These are phyloP conservation scores for Xiphophorus maculatus DNA, from an alignment of 2,113 vertebrate species.

Conservation along the genomic window DNA sequence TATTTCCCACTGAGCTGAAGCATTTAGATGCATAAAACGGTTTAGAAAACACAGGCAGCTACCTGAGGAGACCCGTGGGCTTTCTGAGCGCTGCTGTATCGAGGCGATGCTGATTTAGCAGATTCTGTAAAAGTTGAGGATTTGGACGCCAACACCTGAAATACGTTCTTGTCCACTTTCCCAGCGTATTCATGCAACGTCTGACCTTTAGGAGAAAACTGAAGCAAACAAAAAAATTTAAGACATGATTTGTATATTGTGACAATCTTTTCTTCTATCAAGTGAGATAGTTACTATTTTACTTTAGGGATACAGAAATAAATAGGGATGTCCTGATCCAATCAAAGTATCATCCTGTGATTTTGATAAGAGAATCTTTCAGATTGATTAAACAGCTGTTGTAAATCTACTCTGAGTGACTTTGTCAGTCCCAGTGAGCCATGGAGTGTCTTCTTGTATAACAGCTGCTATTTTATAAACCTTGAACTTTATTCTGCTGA, in stretches of 20 bases:
- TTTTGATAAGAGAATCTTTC: background rate
- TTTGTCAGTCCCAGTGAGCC: background rate
- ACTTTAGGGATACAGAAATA: background rate
- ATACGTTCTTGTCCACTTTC: slow-evolving; percentile 65
- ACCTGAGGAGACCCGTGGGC: slow-evolving; percentile 66
- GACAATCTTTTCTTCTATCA: background rate
- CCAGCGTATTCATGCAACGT: slow-evolving; percentile 81
- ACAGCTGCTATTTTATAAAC: too few relatives aligned
- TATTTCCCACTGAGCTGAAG: background rate
- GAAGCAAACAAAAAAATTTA: slow-evolving; percentile 29
- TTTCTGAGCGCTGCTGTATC: slow-evolving; percentile 48
- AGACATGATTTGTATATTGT: slow-evolving; percentile 5
- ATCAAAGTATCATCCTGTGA: too few relatives aligned
- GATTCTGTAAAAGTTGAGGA: slow-evolving; percentile 25
- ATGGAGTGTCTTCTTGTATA: too few relatives aligned
- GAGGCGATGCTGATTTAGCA: slow-evolving; percentile 47
- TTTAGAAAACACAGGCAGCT: background rate
- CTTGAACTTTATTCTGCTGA: too few relatives aligned
- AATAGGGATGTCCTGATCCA: background rate
- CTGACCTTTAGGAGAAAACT: slow-evolving; percentile 87
- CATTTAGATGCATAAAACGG: background rate
- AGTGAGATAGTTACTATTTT: background rate
- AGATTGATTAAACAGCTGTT: background rate
- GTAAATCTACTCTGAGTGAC: background rate
- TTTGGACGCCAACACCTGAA: slow-evolving; percentile 39